phyloP scores from a whole-genome alignment of 2,113 vertebrate genomes.

The Caranx melampygus region DNA sequence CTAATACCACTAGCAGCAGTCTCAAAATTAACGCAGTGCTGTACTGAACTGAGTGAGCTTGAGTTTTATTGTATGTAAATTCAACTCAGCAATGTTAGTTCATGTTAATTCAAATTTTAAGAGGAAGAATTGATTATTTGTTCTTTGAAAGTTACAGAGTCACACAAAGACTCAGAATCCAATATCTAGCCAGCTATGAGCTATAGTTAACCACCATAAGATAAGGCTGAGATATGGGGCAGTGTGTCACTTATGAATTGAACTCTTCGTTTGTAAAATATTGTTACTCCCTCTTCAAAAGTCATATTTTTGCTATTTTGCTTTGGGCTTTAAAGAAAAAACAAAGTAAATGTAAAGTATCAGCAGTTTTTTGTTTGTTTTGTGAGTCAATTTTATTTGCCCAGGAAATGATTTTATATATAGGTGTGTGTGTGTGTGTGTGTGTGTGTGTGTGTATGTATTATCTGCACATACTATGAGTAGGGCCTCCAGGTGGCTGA shows the following conservation, averaged over 20 bases:
- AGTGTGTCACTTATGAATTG: neutral
- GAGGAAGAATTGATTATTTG: neutral
- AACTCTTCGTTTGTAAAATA: neutral
- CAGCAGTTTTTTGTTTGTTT: neutral
- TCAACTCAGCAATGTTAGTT: neutral
- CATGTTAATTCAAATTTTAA: neutral
- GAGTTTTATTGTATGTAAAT: neutral
- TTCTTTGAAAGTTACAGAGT: neutral
- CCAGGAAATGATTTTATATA: neutral
- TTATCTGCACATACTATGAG: constrained; percentile 87
- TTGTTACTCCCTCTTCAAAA: no score
- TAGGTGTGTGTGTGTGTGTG: no score
- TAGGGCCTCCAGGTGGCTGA: constrained; percentile 95
- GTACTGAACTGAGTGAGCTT: neutral
- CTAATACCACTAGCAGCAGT: neutral
- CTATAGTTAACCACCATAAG: no score
- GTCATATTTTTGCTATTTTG: neutral
- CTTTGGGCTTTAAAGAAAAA: neutral
- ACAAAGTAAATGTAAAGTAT: neutral
- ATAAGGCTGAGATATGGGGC: neutral
- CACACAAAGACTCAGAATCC: neutral
- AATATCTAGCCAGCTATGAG: neutral
- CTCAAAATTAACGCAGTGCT: no score
- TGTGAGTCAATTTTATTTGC: neutral
- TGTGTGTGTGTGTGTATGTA: constrained; percentile 1